phyloP scores from a whole-genome alignment of 1,140 invertebrate genomes.

The Zelostemma sp. region DNA sequence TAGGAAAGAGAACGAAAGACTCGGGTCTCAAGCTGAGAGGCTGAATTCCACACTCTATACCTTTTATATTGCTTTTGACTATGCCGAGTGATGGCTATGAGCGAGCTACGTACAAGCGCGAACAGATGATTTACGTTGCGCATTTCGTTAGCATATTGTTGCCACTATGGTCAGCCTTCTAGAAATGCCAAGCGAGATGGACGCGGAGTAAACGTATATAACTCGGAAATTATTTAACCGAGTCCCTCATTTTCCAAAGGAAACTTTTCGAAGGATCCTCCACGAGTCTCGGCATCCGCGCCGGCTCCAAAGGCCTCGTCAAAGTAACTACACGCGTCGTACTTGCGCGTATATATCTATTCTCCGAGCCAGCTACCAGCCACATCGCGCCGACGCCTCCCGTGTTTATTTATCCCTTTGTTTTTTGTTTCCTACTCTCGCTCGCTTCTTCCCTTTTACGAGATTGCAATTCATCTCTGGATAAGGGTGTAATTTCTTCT shows the following conservation, averaged over 20 bases:
- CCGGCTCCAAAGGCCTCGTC: constrained; percentile 24
- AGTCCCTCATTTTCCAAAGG: not conserved
- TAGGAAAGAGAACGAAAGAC: constrained; percentile 30
- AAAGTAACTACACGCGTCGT: constrained; percentile 23
- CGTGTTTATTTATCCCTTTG: not conserved
- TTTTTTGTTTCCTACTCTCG: not conserved
- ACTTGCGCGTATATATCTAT: constrained; percentile 25
- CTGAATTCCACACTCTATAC: constrained; percentile 65
- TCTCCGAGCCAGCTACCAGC: too few species aligned
- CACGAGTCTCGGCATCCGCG: constrained; percentile 17
- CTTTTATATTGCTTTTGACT: constrained; percentile 63
- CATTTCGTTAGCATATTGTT: constrained; percentile 48
- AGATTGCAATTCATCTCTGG: not conserved
- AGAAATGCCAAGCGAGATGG: constrained; percentile 4
- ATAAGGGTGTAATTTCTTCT: too few species aligned
- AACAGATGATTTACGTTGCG: constrained; percentile 43
- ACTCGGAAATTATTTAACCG: constrained; percentile 7
- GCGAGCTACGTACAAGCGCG: constrained; percentile 49
- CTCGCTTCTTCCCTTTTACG: not conserved
- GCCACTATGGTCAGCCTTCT: constrained; percentile 20
- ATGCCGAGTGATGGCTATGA: constrained; percentile 58
- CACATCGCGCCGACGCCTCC: too few species aligned
- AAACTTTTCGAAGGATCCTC: constrained; percentile 18
- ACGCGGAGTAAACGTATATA: not conserved
- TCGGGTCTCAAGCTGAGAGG: constrained; percentile 63